phyloP scores from a whole-genome alignment of 2,888 invertebrate species.

The Hypomecis atomaria region DNA sequence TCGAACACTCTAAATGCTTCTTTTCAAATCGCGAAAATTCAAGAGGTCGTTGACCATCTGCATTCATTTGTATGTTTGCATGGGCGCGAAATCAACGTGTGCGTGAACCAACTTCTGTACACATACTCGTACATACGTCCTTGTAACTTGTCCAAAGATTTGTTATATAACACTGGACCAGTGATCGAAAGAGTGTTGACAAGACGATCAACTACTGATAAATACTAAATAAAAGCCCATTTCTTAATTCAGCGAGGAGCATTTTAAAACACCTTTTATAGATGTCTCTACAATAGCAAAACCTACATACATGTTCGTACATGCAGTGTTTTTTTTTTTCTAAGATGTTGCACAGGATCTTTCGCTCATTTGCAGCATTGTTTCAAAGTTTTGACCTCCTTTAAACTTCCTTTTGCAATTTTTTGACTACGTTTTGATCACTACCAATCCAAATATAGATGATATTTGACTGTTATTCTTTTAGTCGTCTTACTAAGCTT shows the following conservation, averaged over 20 bases:
- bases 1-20: slow-evolving; percentile 34
- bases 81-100: slow-evolving; percentile 37
- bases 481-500: no score
- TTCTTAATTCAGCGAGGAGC: slow-evolving; percentile 34
- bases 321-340: no score
- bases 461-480: no score
- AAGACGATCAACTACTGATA: slow-evolving; percentile 40
- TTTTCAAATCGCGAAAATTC: slow-evolving; percentile 55
- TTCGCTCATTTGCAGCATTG: no score
- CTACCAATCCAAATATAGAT: no score
- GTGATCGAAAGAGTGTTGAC: slow-evolving; percentile 31
- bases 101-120: slow-evolving; percentile 5
- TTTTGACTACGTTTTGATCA: no score
- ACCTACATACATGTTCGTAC: neutral
- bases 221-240: slow-evolving; percentile 42
- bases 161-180: slow-evolving; percentile 36
- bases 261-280: slow-evolving; percentile 35
- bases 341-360: no score
- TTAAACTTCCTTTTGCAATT: no score
- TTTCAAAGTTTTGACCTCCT: no score
- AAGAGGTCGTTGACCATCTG: slow-evolving; percentile 62
- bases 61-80: slow-evolving; percentile 41
- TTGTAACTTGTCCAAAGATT: slow-evolving; percentile 52
- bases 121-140: slow-evolving; percentile 47
- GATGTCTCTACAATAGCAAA: slow-evolving; percentile 2